Evolutionary conservation across 2,797 vertebrate genomes (phyloP).

Genomic region (Falco cherrug): DNA sequence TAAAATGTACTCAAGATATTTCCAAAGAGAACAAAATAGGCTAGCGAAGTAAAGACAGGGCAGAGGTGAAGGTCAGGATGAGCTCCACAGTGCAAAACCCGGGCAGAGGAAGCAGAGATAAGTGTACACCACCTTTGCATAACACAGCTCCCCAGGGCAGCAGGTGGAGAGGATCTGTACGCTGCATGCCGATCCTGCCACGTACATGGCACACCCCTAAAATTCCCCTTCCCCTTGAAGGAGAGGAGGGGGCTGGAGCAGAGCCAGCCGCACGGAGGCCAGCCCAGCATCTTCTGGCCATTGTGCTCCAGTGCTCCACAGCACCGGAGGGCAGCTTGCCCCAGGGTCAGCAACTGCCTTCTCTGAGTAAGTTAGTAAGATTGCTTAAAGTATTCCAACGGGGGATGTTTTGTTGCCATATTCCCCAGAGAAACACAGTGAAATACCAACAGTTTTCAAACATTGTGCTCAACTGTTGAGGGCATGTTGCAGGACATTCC

Average conservation of each 20-base stretch:
- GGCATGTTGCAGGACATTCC: neutral
- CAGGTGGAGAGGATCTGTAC: neutral
- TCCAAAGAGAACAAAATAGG: neutral
- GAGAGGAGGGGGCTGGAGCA: neutral
- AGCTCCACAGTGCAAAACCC: neutral
- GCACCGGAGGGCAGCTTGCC: rapidly evolving
- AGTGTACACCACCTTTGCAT: neutral
- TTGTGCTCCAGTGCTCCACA: neutral
- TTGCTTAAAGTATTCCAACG: neutral
- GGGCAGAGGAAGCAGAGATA: neutral
- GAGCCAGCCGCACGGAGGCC: neutral
- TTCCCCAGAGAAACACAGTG: neutral
- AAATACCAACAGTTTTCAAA: neutral
- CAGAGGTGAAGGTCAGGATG: neutral
- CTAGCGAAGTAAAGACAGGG: neutral
- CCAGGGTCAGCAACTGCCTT: neutral
- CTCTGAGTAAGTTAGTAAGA: neutral
- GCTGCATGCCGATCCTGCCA: neutral
- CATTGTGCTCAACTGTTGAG: rapidly evolving
- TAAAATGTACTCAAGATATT: neutral
- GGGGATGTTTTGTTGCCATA: neutral
- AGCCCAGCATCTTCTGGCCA: neutral
- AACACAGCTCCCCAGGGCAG: neutral
- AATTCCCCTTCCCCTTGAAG: neutral
- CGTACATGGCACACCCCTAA: rapidly evolving